Evolutionary conservation across 2,113 vertebrate genomes (phyloP).

Genomic region (Sander lucioperca): DNA sequence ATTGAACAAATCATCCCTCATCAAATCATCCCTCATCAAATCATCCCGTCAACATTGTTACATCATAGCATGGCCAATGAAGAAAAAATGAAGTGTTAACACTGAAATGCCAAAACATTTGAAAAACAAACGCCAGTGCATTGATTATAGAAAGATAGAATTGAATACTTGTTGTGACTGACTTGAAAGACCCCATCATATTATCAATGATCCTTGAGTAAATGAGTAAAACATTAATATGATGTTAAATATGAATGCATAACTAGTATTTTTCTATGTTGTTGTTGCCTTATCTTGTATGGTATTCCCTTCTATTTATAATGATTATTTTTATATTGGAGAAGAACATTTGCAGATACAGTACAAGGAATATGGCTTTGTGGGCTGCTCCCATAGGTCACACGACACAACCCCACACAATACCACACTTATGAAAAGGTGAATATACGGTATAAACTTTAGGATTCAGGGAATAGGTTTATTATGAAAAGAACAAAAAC

Average conservation of each 20-base stretch:
- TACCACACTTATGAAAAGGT: neutral
- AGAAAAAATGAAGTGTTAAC: constrained; percentile 10
- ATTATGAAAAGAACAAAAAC: neutral
- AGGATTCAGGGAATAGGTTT: neutral
- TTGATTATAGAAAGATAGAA: constrained; percentile 10
- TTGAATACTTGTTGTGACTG: neutral
- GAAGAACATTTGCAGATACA: neutral
- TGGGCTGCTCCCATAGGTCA: neutral
- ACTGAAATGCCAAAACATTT: constrained; percentile 38
- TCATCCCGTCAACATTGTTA: constrained; percentile 17
- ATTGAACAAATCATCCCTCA: constrained; percentile 3
- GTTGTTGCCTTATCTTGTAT: neutral
- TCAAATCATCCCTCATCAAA: constrained; percentile 10
- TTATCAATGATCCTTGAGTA: neutral
- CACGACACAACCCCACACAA: neutral
- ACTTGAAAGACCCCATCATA: neutral
- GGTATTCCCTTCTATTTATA: neutral
- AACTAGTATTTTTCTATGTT: neutral
- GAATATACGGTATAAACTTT: neutral
- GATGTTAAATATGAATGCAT: neutral
- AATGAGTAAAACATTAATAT: neutral
- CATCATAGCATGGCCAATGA: constrained; percentile 20
- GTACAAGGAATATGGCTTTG: neutral
- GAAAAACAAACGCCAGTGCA: neutral
- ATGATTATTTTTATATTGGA: neutral